phyloP scores from a whole-genome alignment of 2,797 vertebrate species.

The Micropoecilia bifurca region DNA sequence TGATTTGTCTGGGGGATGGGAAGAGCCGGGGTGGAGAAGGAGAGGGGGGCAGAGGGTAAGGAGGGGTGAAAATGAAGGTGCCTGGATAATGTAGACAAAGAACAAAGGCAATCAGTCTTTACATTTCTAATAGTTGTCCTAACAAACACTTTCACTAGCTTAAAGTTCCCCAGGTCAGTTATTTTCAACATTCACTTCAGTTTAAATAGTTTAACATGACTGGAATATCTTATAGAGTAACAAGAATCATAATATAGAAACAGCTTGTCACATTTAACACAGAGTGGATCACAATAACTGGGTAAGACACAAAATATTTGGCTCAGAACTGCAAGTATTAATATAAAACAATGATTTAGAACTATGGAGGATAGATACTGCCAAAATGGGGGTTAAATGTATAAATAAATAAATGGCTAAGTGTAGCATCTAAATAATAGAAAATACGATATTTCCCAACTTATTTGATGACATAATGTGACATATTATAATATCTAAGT shows the following conservation, averaged over 20 bases:
- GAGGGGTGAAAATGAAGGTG: constrained; percentile 44
- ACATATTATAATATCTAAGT: no score
- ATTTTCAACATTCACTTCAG: background rate
- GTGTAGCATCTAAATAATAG: no score
- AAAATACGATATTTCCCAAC: no score
- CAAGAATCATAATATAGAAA: background rate
- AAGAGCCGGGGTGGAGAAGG: constrained; percentile 12
- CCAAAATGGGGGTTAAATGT: background rate
- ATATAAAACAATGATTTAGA: background rate
- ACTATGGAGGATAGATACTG: background rate
- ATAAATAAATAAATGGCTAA: background rate
- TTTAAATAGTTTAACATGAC: background rate
- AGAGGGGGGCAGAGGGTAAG: constrained; percentile 33
- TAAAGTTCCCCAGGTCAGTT: background rate
- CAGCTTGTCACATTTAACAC: background rate
- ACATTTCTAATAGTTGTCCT: background rate
- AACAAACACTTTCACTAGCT: background rate
- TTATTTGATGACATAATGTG: no score
- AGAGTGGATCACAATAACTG: background rate
- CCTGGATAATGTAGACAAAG: constrained; percentile 1
- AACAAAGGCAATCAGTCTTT: background rate
- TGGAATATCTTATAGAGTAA: background rate
- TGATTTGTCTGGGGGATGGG: constrained; percentile 67
- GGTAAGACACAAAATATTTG: background rate
- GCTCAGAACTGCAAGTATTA: background rate